A percentile compares a stretch with the other conserved stretches of the same genome.
Conservation (phyloP, 2,888 invertebrate species). For the Scrobipalpa costella region DNA sequence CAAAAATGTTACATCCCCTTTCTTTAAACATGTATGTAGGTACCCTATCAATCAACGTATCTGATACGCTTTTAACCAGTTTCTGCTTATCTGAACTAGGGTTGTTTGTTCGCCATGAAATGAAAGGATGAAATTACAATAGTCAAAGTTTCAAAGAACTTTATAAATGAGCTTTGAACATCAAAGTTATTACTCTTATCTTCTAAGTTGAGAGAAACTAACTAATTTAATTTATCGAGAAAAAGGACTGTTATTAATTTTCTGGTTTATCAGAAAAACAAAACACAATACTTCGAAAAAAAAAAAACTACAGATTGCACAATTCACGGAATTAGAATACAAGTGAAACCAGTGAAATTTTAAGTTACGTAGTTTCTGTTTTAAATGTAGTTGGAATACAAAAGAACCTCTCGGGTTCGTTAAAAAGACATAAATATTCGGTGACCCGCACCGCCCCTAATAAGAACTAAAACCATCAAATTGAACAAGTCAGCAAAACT, state of each 20-base stretch:
- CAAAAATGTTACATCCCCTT: too few species aligned
- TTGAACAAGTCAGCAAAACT: not conserved
- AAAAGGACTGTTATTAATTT: not conserved
- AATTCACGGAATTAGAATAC: too few species aligned
- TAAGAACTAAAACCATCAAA: constrained; percentile 1
- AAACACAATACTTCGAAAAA: too few species aligned
- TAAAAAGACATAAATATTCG: not conserved
- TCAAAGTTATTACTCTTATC: constrained; percentile 7
- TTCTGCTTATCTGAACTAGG: not conserved
- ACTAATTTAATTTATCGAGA: not conserved
- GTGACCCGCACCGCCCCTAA: not conserved
- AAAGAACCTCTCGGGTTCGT: not conserved
- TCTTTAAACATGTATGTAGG: not conserved
- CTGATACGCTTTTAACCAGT: not conserved
- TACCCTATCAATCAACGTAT: not conserved
- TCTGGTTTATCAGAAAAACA: too few species aligned
- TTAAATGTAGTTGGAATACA: not conserved
- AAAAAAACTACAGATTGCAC: too few species aligned
- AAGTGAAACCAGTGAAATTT: too few species aligned
- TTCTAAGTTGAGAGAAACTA: not conserved
- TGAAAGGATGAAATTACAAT: constrained; percentile 4
- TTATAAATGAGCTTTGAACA: constrained; percentile 5
- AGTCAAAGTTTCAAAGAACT: constrained; percentile 4
- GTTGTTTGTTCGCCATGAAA: not conserved
- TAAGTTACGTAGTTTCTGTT: too few species aligned